phyloP scores from a whole-genome alignment of 2,113 vertebrate species.

The Tretioscincus oriximinensis region DNA sequence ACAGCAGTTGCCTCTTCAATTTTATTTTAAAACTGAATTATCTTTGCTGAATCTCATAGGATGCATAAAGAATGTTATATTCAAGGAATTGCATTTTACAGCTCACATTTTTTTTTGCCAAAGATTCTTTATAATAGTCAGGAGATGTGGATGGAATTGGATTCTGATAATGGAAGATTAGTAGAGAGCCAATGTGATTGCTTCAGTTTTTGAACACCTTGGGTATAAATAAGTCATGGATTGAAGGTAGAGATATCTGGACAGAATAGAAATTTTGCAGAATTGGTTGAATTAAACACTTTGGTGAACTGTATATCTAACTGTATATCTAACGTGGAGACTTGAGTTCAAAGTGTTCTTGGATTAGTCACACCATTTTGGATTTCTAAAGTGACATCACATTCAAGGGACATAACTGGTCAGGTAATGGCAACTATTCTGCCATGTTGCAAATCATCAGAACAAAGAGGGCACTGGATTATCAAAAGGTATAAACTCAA shows the following conservation, averaged over 20 bases:
- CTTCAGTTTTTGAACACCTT: neutral
- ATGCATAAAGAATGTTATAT: neutral
- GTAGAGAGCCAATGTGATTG: neutral
- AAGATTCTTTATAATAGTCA: neutral
- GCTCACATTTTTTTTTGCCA: neutral
- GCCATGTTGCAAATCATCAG: too few species aligned
- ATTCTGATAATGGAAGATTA: neutral
- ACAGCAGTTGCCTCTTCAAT: neutral
- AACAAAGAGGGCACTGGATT: too few species aligned
- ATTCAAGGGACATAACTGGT: too few species aligned
- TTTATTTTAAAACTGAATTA: neutral
- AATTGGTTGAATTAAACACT: too few species aligned
- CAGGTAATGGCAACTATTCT: too few species aligned
- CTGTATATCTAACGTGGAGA: too few species aligned
- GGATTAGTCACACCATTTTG: neutral
- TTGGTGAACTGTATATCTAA: too few species aligned
- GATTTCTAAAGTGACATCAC: too few species aligned
- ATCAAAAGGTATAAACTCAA: too few species aligned
- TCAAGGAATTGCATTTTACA: conserved; percentile 2
- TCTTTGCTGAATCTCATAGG: neutral
- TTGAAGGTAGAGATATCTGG: neutral
- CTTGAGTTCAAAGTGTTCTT: neutral
- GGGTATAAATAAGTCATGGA: neutral
- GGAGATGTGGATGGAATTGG: neutral
- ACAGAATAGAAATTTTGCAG: neutral